Base-by-base conservation (phyloP, 64 coral and sea anemone genomes). In the Montipora sp. region DNA sequence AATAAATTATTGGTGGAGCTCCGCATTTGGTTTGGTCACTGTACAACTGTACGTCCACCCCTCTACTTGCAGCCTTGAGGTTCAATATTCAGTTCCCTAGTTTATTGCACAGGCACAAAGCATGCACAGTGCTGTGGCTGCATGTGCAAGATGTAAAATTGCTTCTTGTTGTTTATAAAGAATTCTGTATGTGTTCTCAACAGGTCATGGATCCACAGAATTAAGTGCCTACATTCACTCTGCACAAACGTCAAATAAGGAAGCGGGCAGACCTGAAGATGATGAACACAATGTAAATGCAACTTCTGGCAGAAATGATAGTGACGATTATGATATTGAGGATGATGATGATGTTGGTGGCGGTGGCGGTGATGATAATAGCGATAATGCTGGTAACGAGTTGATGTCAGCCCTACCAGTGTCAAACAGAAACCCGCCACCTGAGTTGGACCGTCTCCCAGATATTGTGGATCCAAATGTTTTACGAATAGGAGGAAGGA, bases 381-480 rank as follows among this genome's bases (percentile, higher is more conserved):
- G 44, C 49, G 21, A 47, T 80, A 24, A 73, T 88, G 65, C 2
- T 84, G 58, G 75, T 53, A 71, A 90, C 14, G 87, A 94, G 66
- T n/a, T 58, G 11, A 57, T 60, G 48, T 70, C 15, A n/a, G 47
- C 9, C 14, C 65, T 63, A 19, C 18, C 61, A 48, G 12, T 72
- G 8, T 47, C 63, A 16, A 50, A 88, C 21, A 88, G 75, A 75
- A 76, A 20, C 23, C 87, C 49, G 23, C 75, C 89, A 13, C 93
- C 82, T 63, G 80, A 79, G 47, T 84, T 89, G 77, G 36, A 90
- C 4, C 74, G 68, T 6, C 70, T 69, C 73, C 80, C 24, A 63
- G 73, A 74, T 72, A 80, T 59, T 14, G 71, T 87, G 57, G 57
- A 84, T 48, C 83, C 83, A 84, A 89, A 83, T 84, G 79, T 48